Evolutionary conservation across 1,140 invertebrate species (phyloP), one percentile per base, ranked within the genome.

Genomic region (Laupala kohalensis): DNA sequence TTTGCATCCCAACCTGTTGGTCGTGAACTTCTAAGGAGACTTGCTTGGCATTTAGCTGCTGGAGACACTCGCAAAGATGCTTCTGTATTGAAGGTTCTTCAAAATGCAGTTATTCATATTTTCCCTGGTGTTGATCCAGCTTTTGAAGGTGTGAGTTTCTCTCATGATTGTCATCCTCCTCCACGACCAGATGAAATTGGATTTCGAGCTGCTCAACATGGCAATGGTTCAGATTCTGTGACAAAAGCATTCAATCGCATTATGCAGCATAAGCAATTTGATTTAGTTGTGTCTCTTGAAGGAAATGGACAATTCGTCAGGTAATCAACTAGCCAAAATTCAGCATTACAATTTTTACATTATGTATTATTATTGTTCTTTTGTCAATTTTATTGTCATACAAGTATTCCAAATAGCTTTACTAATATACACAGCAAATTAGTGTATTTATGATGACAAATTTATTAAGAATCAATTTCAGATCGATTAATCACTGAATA

Each of bases 1-100:
- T 93, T 91, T 78, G 90, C 88, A 6, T 89, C 91, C 9, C 91
- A 96, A 76, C 90, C 93, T 2, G 80, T 92, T 19, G 94, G 93
- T 0, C 85, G 92, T 72, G 95, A 97, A 80, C 84, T 97, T 29
- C 79, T 92, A 0, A 77, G 96, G 0, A 88, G 94, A 78, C 83
- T 97, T 66, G 88, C 90, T 0, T 85, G 92, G 0, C 94, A 97
- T 82, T 81, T 97, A 19, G 77, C 90, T 12, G 86, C 83, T 69
- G 93, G 90, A 1, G 88, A 89, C 78, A 79, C 82, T 62, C 81
- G 88, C 27, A 85, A 86, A 12, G 86, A 94, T 77, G 84, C 86
- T 0, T 78, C 84, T 2, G 86, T 90, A 26, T 79, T 82, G 3
- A 80, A 81, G 4, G 78, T 96, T 37, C 77, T 97, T 0, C 79